Base-by-base conservation (phyloP, 2,888 invertebrate genomes). In the Opisthograptis luteolata region DNA sequence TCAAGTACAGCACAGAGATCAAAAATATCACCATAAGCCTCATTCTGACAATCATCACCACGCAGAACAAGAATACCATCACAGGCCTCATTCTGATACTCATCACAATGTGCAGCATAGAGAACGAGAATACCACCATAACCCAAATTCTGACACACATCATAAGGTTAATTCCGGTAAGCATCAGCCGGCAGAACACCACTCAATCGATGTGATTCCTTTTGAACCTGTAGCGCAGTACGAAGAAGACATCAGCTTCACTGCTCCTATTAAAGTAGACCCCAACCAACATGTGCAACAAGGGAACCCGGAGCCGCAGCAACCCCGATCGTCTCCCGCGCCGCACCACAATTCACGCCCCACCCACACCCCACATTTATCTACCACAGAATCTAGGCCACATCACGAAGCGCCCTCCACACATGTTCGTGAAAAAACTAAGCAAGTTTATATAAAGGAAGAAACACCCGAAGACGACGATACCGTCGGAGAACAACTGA, bases 401-500 rank as follows among this genome's bases (percentile, higher is more conserved):
- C 48, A 30, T 45, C 57, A 14, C 61, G 64, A 19, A 56, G 39
- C 28, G 12, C 25, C 58, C 53, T 12, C 53, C 59, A 19, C 76
- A 1, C 70, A 75, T 25, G 55, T 81, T 14, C 73, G 73, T n/a
- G 88, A 86, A 60, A 84, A 86, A 65, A 74, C 81, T 0, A 83
- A 85, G 64, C 77, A 70, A 12, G 72, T 86, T 14, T 79, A 84
- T 39, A 80, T 84, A 24, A 76, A 84, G 49, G 82, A 80, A 27
- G 84, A 87, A 65, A 66, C 78, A 5, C 81, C 84, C 0, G 79
- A 84, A 22, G 81, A 80, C 54, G 73, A 71, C 45, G 77, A 81
- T 17, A 70, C 73, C 36, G 68, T 77, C 10, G 68, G 70, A 41
- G 84, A 84, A 59, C 76, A 85, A 56, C 67, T 79, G 44, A 70